Evolutionary conservation across 2,113 vertebrate species (phyloP).

Genomic region (Puntigrus tetrazona): DNA sequence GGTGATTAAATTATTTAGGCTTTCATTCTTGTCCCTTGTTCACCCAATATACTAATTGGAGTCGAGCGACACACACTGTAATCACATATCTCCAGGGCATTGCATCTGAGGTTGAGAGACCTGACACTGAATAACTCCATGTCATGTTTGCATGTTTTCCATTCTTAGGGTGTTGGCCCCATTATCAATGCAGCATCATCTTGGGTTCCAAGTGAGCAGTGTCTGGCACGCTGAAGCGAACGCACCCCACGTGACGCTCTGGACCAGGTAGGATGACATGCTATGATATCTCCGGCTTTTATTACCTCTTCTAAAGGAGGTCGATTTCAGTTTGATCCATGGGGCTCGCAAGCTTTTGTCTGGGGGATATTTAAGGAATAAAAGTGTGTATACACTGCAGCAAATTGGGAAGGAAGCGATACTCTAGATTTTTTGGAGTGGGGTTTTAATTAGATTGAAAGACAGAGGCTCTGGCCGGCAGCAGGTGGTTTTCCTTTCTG

Average conservation of each 20-base stretch:
- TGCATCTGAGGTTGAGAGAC: slow-evolving; percentile 32
- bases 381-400: slow-evolving; percentile 30
- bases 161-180: slow-evolving; percentile 48
- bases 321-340: slow-evolving; percentile 44
- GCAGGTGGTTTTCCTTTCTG: slow-evolving; percentile 41
- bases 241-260: slow-evolving; percentile 36
- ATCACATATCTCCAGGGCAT: slow-evolving; percentile 51
- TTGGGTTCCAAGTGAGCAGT: slow-evolving; percentile 45
- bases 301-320: slow-evolving; percentile 53
- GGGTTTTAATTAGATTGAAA: slow-evolving; percentile 53
- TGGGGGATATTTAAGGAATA: slow-evolving; percentile 42
- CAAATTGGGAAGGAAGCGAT: slow-evolving; percentile 43
- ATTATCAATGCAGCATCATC: slow-evolving; percentile 48
- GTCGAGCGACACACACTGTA: slow-evolving; percentile 40
- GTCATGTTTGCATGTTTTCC: slow-evolving; percentile 60
- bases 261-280: slow-evolving; percentile 49
- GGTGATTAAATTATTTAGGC: slow-evolving; percentile 51
- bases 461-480: slow-evolving; percentile 11
- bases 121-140: slow-evolving; percentile 47
- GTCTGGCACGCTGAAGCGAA: neutral
- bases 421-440: slow-evolving; percentile 41
- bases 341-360: slow-evolving; percentile 35
- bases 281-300: slow-evolving; percentile 45
- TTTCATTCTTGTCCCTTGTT: slow-evolving; percentile 40
- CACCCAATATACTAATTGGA: slow-evolving; percentile 46